phyloP scores from a whole-genome alignment of 2,888 invertebrate species.

The Bruchidius siliquastri region DNA sequence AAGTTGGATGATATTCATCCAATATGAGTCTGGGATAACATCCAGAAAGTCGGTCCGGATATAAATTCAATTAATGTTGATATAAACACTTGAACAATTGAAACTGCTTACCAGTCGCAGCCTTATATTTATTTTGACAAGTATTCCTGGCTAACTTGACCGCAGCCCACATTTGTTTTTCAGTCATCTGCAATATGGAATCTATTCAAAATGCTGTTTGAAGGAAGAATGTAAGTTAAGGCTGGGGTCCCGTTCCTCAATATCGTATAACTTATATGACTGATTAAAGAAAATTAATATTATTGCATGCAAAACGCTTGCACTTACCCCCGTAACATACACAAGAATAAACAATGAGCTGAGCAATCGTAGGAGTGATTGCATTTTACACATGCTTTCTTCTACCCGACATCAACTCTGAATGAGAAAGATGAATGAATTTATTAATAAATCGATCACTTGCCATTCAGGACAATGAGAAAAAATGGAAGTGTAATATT shows the following conservation, averaged over 20 bases:
- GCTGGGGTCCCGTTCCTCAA: too few species aligned
- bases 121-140: slow-evolving; percentile 60
- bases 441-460: not conserved
- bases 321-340: slow-evolving; percentile 12
- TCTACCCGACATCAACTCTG: not conserved
- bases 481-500: not conserved
- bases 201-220: not conserved
- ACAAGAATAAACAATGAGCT: slow-evolving; percentile 1
- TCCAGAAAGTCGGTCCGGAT: too few species aligned
- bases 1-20: too few species aligned
- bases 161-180: slow-evolving; percentile 60
- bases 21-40: too few species aligned
- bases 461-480: not conserved
- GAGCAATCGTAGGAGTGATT: slow-evolving; percentile 3
- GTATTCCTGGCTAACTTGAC: slow-evolving; percentile 59
- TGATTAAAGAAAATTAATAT: too few species aligned
- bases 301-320: not conserved
- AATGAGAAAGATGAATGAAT: not conserved
- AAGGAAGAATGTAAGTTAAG: not conserved
- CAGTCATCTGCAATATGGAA: slow-evolving; percentile 30
- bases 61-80: too few species aligned
- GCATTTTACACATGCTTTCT: slow-evolving; percentile 8
- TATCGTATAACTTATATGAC: too few species aligned
- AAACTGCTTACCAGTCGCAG: slow-evolving; percentile 50
- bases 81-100: too few species aligned